A percentile compares a stretch with the other conserved stretches of the same genome.
phyloP scores from a whole-genome alignment of 64 coral and sea anemone genomes.

The Dendrophyllia cribrosa region DNA sequence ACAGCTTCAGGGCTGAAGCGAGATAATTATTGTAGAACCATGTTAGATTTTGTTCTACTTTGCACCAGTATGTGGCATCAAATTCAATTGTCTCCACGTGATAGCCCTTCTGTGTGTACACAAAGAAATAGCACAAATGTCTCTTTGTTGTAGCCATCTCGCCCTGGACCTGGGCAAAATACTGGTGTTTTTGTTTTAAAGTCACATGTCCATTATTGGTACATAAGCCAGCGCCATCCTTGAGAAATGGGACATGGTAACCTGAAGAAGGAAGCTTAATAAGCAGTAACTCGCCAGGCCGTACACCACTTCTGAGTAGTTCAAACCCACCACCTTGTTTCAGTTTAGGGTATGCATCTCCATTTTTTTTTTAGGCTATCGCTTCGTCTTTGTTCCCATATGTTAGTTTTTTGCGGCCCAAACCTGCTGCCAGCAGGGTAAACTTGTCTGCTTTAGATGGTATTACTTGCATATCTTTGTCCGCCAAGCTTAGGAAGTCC shows the following conservation, averaged over 20 bases:
- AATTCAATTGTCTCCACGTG: not conserved
- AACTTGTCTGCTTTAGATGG: slow-evolving; percentile 39
- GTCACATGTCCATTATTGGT: not conserved
- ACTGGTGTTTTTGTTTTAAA: slow-evolving; percentile 33
- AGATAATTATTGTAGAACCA: too few relatives aligned
- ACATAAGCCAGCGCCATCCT: slow-evolving; percentile 33
- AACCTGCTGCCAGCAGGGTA: slow-evolving; percentile 27
- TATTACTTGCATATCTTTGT: not conserved
- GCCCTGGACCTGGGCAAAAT: slow-evolving; percentile 26
- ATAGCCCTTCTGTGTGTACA: not conserved
- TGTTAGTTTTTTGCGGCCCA: slow-evolving; percentile 36
- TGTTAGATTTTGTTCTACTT: not conserved
- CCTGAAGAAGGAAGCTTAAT: slow-evolving; percentile 21
- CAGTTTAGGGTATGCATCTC: slow-evolving; percentile 49
- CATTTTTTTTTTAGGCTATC: not conserved
- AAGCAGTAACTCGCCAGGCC: slow-evolving; percentile 13
- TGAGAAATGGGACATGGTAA: slow-evolving; percentile 56
- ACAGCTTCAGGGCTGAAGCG: too few relatives aligned
- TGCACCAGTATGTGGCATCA: not conserved
- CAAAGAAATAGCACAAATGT: slow-evolving; percentile 27
- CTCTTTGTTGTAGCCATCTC: slow-evolving; percentile 25
- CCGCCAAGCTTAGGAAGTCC: slow-evolving; percentile 44
- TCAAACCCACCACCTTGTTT: slow-evolving; percentile 48
- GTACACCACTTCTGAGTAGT: slow-evolving; percentile 18
- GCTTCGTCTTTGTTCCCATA: slow-evolving; percentile 43